Evolutionary conservation across 2,797 vertebrate genomes (phyloP).

Genomic region (Lepus townsendii): DNA sequence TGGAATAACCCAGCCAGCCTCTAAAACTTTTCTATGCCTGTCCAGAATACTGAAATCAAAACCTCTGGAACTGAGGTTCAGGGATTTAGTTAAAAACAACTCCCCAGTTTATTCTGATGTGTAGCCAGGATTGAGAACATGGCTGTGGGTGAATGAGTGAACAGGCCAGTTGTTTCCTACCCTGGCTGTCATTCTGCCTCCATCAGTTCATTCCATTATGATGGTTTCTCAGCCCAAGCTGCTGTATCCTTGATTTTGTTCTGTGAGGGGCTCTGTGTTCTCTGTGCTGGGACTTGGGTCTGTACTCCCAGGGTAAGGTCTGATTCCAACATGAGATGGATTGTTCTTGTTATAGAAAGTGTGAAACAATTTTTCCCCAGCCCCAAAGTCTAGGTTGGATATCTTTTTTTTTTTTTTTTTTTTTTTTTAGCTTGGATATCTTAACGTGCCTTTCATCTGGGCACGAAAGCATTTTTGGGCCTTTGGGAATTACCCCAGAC

Average conservation of each 20-base stretch:
- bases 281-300: neutral
- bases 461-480: neutral
- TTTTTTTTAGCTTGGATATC: neutral
- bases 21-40: neutral
- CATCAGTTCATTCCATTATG: rapidly evolving
- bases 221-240: neutral
- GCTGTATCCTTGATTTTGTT: neutral
- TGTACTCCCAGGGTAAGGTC: neutral
- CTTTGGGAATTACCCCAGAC: neutral
- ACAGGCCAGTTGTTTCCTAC: rapidly evolving
- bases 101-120: neutral
- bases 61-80: neutral
- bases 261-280: rapidly evolving
- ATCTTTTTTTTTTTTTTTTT: neutral
- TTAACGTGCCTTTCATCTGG: neutral
- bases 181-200: neutral
- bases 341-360: neutral
- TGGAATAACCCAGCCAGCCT: neutral
- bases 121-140: neutral
- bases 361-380: neutral
- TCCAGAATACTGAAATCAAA: neutral
- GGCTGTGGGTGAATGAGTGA: rapidly evolving
- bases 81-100: neutral
- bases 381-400: neutral
- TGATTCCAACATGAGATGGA: neutral